These are phyloP conservation scores for Rotaria sp. DNA, from an alignment of 2,888 invertebrate genomes.

Conservation along the genomic window DNA sequence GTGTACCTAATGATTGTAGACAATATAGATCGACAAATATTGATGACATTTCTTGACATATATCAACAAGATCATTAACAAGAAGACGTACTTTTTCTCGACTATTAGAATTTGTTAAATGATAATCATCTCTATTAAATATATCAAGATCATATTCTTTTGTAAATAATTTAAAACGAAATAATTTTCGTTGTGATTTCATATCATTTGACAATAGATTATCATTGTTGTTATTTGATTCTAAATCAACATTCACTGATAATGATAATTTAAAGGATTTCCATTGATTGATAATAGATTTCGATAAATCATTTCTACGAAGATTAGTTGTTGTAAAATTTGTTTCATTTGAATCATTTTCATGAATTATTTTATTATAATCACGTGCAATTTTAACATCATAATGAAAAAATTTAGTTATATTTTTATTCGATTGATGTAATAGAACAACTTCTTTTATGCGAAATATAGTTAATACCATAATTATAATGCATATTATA, in stretches of 20 bases:
- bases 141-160: not conserved
- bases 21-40: not conserved
- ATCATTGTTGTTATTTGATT: not conserved
- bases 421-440: not conserved
- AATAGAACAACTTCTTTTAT: slow-evolving; percentile 19
- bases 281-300: not conserved
- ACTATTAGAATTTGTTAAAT: not conserved
- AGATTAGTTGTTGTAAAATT: not conserved
- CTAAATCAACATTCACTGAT: not conserved
- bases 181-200: not conserved
- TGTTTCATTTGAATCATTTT: not conserved
- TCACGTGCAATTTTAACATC: not conserved
- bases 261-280: not conserved
- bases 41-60: not conserved
- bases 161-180: not conserved
- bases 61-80: not conserved
- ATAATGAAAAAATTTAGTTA: not conserved
- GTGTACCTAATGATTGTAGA: not conserved
- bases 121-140: not conserved
- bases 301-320: not conserved
- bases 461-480: slow-evolving; percentile 57
- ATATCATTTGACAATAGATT: not conserved
- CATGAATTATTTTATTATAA: slow-evolving; percentile 5
- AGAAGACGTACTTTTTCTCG: not conserved
- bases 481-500: slow-evolving; percentile 73